Base-by-base conservation (phyloP, 1,140 invertebrate genomes). In the Teleogryllus occipitalis region DNA sequence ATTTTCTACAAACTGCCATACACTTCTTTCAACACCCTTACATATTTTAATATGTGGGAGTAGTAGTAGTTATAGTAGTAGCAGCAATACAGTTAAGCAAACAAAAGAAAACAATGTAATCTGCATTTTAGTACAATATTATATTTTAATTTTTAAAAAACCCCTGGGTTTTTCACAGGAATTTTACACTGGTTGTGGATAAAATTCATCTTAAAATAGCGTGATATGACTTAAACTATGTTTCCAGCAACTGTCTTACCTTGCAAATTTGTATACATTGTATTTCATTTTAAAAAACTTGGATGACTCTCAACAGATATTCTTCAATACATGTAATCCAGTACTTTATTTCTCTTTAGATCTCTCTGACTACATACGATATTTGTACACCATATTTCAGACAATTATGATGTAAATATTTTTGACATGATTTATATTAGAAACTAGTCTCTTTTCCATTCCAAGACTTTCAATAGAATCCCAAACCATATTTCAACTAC, bases 121-220 rank as follows among this genome's bases (percentile, higher is more conserved):
- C 54, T 78, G n/a, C 14, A 22, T 74, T 72, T 73, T 78, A 73
- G 78, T 78, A 78, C 77, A 78, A 65, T 78, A 22, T 49, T 78
- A 77, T 77, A 73, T 72, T 78, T 27, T 27, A 75, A 21, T 75
- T 27, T 77, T 77, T 49, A n/a, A 48, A 76, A 48, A 77, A n/a
- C 48, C n/a, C 76, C 76, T 77, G 76, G 76, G 76, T 48, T 77
- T 48, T 77, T 77, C 76, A 77, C 76, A 77, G 76, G 76, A 77
- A 77, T 54, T 77, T 49, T 77, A 77, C 76, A 77, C 76, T 15
- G 76, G 48, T 49, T 78, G 78, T 65, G 46, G 54, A 65, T 18
- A 78, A 78, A 78, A 74, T 74, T 78, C 78, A n/a, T 78, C 78
- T 78, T 78, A 78, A 78, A 78, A 78, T 78, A 78, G 54, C 46